phyloP scores from a whole-genome alignment of 2,113 vertebrate species.

The Malurus melanocephalus region DNA sequence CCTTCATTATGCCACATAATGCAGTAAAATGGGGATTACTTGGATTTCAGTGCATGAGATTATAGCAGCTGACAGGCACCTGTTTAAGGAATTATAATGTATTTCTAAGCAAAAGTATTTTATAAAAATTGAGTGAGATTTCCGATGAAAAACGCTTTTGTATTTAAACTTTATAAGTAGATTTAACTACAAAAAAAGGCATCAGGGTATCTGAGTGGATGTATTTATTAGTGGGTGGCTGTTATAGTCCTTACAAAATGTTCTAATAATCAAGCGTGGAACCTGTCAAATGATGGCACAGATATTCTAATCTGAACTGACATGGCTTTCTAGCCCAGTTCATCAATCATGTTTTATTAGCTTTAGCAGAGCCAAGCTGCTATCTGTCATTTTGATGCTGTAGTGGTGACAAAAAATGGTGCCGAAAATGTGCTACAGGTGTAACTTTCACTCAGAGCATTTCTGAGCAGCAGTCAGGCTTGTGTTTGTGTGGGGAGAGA shows the following conservation, averaged over 20 bases:
- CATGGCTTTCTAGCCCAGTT: constrained; percentile 66
- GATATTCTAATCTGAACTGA: constrained; percentile 78
- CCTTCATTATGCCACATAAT: constrained; percentile 35
- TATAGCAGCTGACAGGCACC: constrained; percentile 45
- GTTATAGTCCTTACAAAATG: constrained; percentile 40
- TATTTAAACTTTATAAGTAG: not conserved
- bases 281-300: constrained; percentile 73
- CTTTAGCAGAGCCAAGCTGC: constrained; percentile 55
- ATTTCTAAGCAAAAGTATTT: constrained; percentile 13
- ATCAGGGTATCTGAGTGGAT: constrained; percentile 44
- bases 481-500: constrained; percentile 66
- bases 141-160: not conserved
- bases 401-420: constrained; percentile 64
- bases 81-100: constrained; percentile 30
- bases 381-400: constrained; percentile 58
- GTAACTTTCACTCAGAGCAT: constrained; percentile 62
- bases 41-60: constrained; percentile 46
- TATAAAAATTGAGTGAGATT: not conserved
- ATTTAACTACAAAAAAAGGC: constrained; percentile 58
- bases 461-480: constrained; percentile 17
- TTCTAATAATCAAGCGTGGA: constrained; percentile 78
- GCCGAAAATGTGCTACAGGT: constrained; percentile 65
- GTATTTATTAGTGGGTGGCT: constrained; percentile 71
- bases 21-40: constrained; percentile 47
- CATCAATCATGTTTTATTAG: constrained; percentile 78